A percentile compares a stretch with the other conserved stretches of the same genome.
phyloP scores from a whole-genome alignment of 2,113 vertebrate species.

The Sminthopsis crassicaudata region DNA sequence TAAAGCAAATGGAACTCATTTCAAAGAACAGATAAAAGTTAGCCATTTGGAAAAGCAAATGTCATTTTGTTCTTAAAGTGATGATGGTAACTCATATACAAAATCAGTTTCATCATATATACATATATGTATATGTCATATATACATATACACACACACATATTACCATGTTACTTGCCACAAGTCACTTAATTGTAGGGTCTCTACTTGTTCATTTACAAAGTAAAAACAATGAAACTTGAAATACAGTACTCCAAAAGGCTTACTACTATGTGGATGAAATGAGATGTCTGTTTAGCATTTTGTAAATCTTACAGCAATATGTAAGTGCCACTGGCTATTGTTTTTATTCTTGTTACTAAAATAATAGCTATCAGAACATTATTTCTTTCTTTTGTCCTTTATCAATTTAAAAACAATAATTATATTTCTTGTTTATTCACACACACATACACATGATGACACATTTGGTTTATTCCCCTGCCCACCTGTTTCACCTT shows the following conservation, averaged over 20 bases:
- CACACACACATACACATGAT: too few species aligned
- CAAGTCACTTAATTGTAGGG: not conserved
- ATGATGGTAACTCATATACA: slow-evolving; percentile 18
- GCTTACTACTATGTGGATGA: not conserved
- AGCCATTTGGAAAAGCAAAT: not conserved
- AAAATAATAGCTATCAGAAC: not conserved
- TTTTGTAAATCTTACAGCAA: not conserved
- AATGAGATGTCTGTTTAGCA: not conserved
- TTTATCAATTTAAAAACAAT: not conserved
- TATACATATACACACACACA: too few species aligned
- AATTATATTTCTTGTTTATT: not conserved
- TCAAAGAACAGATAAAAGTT: not conserved
- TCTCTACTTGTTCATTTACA: not conserved
- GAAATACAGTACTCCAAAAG: not conserved
- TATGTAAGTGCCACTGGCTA: not conserved
- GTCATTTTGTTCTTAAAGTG: slow-evolving; percentile 26
- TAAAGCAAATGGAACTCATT: slow-evolving; percentile 10
- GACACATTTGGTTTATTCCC: not conserved
- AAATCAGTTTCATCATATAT: not conserved
- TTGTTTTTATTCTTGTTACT: not conserved
- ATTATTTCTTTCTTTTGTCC: not conserved
- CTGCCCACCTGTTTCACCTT: not conserved
- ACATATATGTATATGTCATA: too few species aligned
- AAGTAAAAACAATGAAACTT: not conserved
- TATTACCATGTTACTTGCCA: not conserved